A percentile compares a stretch with the other conserved stretches of the same genome.
Evolutionary conservation across 2,888 invertebrate species (phyloP).

Genomic region (Trissolcus brochymenae): DNA sequence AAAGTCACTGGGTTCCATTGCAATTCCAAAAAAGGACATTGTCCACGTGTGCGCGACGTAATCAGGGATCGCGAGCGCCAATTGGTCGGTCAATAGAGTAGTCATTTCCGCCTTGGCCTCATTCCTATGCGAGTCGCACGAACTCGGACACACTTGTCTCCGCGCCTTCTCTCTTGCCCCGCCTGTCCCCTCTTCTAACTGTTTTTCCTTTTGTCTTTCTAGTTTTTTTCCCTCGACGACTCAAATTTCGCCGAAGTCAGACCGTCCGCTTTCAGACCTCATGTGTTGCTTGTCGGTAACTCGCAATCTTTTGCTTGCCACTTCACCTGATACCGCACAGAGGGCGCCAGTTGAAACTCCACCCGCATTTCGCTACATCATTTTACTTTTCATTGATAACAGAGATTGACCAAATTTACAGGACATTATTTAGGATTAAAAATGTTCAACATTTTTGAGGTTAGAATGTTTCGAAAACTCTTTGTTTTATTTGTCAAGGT

Average conservation of each 20-base stretch:
- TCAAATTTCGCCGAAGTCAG: constrained; percentile 3
- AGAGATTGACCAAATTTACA: background rate
- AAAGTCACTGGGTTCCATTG: no score
- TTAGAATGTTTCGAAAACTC: no score
- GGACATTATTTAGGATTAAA: no score
- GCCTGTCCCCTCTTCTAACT: background rate
- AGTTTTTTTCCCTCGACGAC: background rate
- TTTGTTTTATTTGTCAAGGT: no score
- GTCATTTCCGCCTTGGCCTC: constrained; percentile 69
- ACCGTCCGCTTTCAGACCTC: constrained; percentile 11
- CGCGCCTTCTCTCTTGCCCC: constrained; percentile 4
- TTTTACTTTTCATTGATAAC: background rate
- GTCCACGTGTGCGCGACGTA: constrained; percentile 39
- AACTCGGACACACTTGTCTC: constrained; percentile 46
- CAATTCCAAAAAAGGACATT: constrained; percentile 38
- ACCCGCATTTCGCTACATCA: background rate
- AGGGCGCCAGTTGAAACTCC: constrained; percentile 21
- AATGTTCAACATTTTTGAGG: no score
- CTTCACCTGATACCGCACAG: background rate
- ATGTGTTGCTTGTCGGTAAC: constrained; percentile 12
- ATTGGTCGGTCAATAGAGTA: constrained; percentile 67
- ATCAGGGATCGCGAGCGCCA: constrained; percentile 60
- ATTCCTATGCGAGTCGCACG: constrained; percentile 57
- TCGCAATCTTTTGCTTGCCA: background rate
- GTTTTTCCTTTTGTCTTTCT: constrained; percentile 3